These are phyloP conservation scores for Strongylocentrotus purpuratus DNA, from an alignment of 35 echinoderm and acorn worm genomes.

Conservation along the genomic window DNA sequence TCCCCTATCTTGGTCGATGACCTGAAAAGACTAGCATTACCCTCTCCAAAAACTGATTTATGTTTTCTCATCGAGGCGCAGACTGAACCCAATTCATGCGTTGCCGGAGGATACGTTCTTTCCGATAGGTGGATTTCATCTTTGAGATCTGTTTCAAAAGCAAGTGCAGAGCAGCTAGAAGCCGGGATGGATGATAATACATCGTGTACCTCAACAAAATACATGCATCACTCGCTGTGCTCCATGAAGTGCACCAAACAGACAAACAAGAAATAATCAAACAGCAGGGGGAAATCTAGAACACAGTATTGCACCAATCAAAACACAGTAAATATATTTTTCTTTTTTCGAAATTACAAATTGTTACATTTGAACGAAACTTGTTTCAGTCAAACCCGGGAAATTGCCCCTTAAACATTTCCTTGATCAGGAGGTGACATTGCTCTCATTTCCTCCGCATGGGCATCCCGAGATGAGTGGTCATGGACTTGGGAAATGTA, in stretches of 20 bases:
- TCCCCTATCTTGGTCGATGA: background rate
- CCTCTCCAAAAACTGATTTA: background rate
- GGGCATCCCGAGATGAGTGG: no score
- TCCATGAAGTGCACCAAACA: background rate
- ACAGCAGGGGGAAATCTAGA: no score
- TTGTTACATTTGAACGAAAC: no score
- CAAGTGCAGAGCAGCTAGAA: background rate
- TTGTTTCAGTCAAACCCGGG: no score
- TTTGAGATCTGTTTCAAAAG: background rate
- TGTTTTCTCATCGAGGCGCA: background rate
- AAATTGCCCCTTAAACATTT: no score
- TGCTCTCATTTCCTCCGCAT: no score
- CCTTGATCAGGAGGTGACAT: no score
- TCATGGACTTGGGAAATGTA: no score
- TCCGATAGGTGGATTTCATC: background rate
- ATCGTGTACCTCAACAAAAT: background rate
- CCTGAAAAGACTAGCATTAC: constrained; percentile 10
- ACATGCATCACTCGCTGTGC: background rate
- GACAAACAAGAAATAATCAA: no score
- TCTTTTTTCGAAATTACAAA: no score
- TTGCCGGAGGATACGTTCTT: background rate
- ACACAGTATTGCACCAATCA: no score
- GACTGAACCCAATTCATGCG: background rate
- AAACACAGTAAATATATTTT: no score
- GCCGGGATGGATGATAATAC: background rate